Conservation (phyloP, 2,113 vertebrate species). For the Macrotis lagotis region DNA sequence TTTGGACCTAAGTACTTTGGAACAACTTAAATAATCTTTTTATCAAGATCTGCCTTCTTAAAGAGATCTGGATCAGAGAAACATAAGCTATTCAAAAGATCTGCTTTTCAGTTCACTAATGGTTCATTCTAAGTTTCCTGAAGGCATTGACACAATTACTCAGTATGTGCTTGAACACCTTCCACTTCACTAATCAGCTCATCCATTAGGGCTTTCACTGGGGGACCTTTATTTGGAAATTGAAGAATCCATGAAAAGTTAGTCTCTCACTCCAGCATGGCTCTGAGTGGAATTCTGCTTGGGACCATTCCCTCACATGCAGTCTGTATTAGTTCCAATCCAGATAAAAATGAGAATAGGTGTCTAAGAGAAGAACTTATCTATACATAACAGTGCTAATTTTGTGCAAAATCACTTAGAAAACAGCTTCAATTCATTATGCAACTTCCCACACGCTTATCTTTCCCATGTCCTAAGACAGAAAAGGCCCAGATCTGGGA, state of each 20-base stretch:
- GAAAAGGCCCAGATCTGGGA: not conserved
- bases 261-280: not conserved
- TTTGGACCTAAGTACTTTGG: slow-evolving; percentile 7
- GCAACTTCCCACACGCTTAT: not conserved
- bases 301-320: not conserved
- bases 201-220: not conserved
- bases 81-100: not conserved
- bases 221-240: not conserved
- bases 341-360: not conserved
- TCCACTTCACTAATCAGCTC: slow-evolving; percentile 6
- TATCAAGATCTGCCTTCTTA: not conserved
- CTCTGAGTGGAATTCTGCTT: not conserved
- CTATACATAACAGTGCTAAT: not conserved
- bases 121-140: slow-evolving; percentile 22
- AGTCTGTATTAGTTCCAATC: not conserved
- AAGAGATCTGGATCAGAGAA: not conserved
- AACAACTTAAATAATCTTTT: slow-evolving; percentile 19
- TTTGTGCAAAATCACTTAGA: slow-evolving; percentile 10
- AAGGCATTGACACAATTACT: slow-evolving; percentile 1
- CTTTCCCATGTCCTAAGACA: slow-evolving; percentile 3
- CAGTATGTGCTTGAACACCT: not conserved
- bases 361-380: not conserved
- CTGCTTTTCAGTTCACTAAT: slow-evolving; percentile 25
- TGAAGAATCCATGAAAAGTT: rapidly evolving
- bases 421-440: not conserved